phyloP scores from a whole-genome alignment of 2,888 invertebrate genomes.

The Apotomis turbidana region DNA sequence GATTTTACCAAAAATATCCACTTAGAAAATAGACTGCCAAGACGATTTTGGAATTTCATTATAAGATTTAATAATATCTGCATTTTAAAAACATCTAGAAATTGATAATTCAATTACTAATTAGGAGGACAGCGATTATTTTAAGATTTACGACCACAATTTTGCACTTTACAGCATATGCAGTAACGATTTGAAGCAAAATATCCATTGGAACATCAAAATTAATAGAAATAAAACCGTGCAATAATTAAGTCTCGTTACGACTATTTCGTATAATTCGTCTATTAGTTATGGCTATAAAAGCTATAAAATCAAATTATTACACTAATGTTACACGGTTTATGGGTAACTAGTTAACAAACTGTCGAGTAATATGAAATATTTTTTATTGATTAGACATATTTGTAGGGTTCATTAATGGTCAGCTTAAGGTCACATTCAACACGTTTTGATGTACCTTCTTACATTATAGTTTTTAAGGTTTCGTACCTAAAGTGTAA shows the following conservation, averaged over 20 bases:
- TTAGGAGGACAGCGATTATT: too few species aligned
- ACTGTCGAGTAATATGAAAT: constrained; percentile 8
- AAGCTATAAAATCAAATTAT: constrained; percentile 41
- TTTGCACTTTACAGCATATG: neutral
- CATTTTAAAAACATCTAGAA: too few species aligned
- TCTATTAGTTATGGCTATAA: constrained; percentile 54
- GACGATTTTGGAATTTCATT: too few species aligned
- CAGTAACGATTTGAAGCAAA: neutral
- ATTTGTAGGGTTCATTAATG: constrained; percentile 12
- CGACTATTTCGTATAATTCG: constrained; percentile 58
- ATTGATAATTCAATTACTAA: too few species aligned
- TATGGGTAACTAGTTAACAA: constrained; percentile 31
- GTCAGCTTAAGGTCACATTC: constrained; percentile 7
- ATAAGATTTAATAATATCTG: too few species aligned
- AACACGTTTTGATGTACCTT: constrained; percentile 6
- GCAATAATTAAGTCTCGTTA: constrained; percentile 25
- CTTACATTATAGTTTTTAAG: constrained; percentile 2
- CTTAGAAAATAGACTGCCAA: too few species aligned
- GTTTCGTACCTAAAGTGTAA: too few species aligned
- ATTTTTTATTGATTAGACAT: constrained; percentile 4
- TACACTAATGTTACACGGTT: constrained; percentile 27
- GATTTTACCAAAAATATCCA: too few species aligned
- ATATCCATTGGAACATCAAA: neutral
- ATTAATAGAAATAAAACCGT: neutral
- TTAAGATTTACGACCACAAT: neutral